Base-by-base conservation (phyloP, 2,113 vertebrate species). In the Pygoscelis antarcticus region DNA sequence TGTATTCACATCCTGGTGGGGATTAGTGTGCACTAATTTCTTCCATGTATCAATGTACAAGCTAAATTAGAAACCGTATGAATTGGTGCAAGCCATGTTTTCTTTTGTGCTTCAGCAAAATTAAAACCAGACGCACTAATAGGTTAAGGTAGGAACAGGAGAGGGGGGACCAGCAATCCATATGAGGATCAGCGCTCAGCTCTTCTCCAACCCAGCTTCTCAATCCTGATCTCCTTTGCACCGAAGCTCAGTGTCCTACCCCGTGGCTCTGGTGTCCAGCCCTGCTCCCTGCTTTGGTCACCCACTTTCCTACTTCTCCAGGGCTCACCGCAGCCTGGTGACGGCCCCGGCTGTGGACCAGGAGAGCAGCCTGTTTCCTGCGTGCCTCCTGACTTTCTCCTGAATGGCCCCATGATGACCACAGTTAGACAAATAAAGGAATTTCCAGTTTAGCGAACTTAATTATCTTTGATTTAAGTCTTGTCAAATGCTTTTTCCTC, bases 401-500 rank as follows among this genome's bases (percentile, higher is more conserved):
- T 72, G 40, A 80, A 20, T 46, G 38, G 66, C 49, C 25, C 71
- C 66, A 9, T 60, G 27, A 23, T 10, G 16, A 72, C 23, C 74
- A 34, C n/a, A 29, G 32, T 44, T 69, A 80, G 61, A 83, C 16
- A 90, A 96, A 83, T 23, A 70, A 58, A 79, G 66, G 40, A 69
- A 88, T 90, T 93, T 86, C 75, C 96, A 93, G 26, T 79, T 90
- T 62, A 54, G 20, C 9, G 6, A 38, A 54, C 20, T 83, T 74
- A 38, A 75, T 86, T 90, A 47, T 62, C 83, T 61, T 54, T 78
- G 51, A 58, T 52, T 78, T 77, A 80, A 77, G 23, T 22, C 62
- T 58, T 72, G 71, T 93, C 76, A 88, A 54, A 83, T 30, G 38
- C 11, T 74, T 85, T 93, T 96, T 93, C 82, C 85, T 95, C 60